These are phyloP conservation scores for Amphipyra tragopoginis DNA, from an alignment of 2,888 invertebrate species.

Conservation along the genomic window DNA sequence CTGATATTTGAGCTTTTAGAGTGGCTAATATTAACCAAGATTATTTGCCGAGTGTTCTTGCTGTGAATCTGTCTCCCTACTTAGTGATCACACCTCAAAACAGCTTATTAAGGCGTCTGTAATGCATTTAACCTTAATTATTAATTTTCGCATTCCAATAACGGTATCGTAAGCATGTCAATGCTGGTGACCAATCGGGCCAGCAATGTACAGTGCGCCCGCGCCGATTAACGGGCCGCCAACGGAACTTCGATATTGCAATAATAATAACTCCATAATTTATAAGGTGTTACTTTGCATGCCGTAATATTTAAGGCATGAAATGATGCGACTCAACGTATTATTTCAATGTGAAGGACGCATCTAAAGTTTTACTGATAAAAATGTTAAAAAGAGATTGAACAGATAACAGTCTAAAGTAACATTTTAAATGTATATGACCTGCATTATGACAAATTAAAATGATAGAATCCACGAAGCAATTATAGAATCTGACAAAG, in stretches of 20 bases:
- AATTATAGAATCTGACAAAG: too few species aligned
- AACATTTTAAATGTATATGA: too few species aligned
- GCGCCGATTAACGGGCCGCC: slow-evolving; percentile 54
- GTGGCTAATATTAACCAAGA: too few species aligned
- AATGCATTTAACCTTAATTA: slow-evolving; percentile 48
- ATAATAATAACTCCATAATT: slow-evolving; percentile 58
- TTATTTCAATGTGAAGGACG: not conserved
- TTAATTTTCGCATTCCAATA: slow-evolving; percentile 48
- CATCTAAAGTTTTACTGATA: too few species aligned
- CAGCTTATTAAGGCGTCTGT: slow-evolving; percentile 30
- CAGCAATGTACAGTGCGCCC: slow-evolving; percentile 22
- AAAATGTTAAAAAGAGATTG: too few species aligned
- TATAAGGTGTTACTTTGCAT: slow-evolving; percentile 55
- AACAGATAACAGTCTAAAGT: too few species aligned
- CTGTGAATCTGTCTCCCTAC: slow-evolving; percentile 2
- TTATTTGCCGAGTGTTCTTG: not conserved
- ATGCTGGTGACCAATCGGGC: slow-evolving; percentile 28
- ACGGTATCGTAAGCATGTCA: slow-evolving; percentile 47
- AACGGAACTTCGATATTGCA: slow-evolving; percentile 63
- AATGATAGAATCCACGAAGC: too few species aligned
- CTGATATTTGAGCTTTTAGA: too few species aligned
- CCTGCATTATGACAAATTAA: too few species aligned
- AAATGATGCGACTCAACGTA: slow-evolving; percentile 15
- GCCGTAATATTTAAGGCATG: slow-evolving; percentile 29
- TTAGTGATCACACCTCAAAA: slow-evolving; percentile 25